Base-by-base conservation (phyloP, 1,140 invertebrate genomes). In the Bombyx mori region DNA sequence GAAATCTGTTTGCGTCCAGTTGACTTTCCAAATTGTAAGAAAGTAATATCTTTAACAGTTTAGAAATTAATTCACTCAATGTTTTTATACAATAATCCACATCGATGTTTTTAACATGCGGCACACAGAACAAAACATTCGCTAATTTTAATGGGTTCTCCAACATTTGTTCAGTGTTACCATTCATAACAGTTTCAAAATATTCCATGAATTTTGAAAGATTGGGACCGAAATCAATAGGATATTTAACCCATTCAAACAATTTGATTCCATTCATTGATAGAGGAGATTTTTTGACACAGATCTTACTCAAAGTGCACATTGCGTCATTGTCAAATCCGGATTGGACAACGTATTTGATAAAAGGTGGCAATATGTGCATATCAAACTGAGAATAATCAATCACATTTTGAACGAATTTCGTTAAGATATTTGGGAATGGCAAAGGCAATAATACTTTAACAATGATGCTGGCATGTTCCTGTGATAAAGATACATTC, bases 351-450 rank as follows among this genome's bases (percentile, higher is more conserved):
- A 91, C 92, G 69, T 89, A 91, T 8, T 89, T 86, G 9, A 95
- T 68, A 44, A 95, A 89, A 45, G 89, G 85, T 0, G 94, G 93
- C 54, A 96, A 76, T 56, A 96, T 89, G 52, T 94, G 82, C 52
- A 91, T 87, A 76, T 95, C 93, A 79, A 96, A 95, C 50, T 91
- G 90, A 6, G 91, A 88, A 75, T 92, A 93, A 51, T 89, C 74
- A 42, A 92, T 88, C 1, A 93, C 84, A 76, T 91, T 90, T 66
- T 91, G 89, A 2, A 94, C 89, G 68, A 93, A 91, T 48, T 88
- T 83, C 9, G 92, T 83, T 7, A 92, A 86, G 8, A 93, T 87
- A 26, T 88, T 73, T 60, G 82, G 80, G 68, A 90, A 80, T 56
- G 88, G 81, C 1, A 92, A 73, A 8, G 80, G 82, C 6, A 94